Conservation (phyloP, 2,797 vertebrate genomes). For the Selene dorsalis region DNA sequence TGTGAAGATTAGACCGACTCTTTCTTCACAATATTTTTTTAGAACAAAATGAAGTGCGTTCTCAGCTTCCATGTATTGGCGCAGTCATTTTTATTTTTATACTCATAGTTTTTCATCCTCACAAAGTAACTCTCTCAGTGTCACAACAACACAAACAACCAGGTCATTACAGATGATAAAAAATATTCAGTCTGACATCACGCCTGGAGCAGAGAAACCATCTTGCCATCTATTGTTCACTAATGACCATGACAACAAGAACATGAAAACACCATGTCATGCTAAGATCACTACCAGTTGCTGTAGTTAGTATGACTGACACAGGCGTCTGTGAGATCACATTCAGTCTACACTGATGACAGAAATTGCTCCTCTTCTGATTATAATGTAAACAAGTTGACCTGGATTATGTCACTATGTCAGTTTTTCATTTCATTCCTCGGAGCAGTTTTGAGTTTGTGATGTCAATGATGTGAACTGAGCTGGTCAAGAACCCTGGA, state of each 20-base stretch:
- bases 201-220: not conserved
- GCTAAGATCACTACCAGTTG: not conserved
- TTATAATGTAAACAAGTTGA: not conserved
- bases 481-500: slow-evolving; percentile 3
- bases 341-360: not conserved
- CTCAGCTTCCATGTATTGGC: not conserved
- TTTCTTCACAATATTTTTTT: too few relatives aligned
- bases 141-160: not conserved
- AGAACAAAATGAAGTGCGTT: too few relatives aligned
- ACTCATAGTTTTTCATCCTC: slow-evolving; percentile 2
- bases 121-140: not conserved
- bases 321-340: too few relatives aligned
- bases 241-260: not conserved
- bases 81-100: not conserved
- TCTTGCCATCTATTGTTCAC: not conserved
- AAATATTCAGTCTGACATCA: not conserved
- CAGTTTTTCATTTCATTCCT: not conserved
- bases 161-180: not conserved
- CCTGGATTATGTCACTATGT: not conserved
- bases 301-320: not conserved
- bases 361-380: not conserved
- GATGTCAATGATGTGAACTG: slow-evolving; percentile 3
- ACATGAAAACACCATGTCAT: not conserved
- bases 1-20: not conserved
- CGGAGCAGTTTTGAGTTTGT: not conserved